These are phyloP conservation scores for Ctena decussata DNA, from an alignment of 2,888 invertebrate genomes.

Conservation along the genomic window DNA sequence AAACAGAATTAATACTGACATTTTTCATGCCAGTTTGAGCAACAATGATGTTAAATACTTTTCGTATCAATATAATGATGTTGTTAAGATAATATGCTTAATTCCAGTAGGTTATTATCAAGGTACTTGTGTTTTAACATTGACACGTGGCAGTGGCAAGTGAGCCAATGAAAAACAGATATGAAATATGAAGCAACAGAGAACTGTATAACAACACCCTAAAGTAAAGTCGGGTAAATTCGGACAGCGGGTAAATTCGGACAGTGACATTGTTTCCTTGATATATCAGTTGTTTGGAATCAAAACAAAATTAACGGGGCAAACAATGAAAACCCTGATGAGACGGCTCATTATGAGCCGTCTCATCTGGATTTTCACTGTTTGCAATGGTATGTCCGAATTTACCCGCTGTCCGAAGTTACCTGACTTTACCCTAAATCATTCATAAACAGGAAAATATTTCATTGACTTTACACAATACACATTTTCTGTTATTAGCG, in stretches of 20 bases:
- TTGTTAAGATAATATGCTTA: conserved; percentile 50
- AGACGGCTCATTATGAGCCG: too few relatives aligned
- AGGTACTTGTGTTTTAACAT: conserved; percentile 33
- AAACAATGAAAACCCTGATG: too few relatives aligned
- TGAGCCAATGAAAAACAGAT: conserved; percentile 40
- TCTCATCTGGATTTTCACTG: too few relatives aligned
- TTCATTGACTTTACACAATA: neutral
- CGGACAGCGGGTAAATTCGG: too few relatives aligned
- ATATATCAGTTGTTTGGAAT: too few relatives aligned
- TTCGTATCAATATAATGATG: neutral
- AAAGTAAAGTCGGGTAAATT: too few relatives aligned
- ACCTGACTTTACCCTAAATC: too few relatives aligned
- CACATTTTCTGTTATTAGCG: neutral
- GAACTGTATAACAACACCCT: neutral
- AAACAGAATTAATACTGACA: neutral
- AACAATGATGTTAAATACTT: neutral
- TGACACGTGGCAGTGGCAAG: conserved; percentile 63
- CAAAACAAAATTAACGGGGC: too few relatives aligned
- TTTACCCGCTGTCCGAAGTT: too few relatives aligned
- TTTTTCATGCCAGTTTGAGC: neutral
- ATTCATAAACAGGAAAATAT: neutral
- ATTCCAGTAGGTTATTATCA: conserved; percentile 43
- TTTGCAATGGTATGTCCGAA: too few relatives aligned
- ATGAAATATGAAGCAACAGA: conserved; percentile 27
- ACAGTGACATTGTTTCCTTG: too few relatives aligned